Percentiles rank a stretch among this genome's conserved stretches.
Conservation (phyloP, 2,797 vertebrate species). For the Tadarida brasiliensis region DNA sequence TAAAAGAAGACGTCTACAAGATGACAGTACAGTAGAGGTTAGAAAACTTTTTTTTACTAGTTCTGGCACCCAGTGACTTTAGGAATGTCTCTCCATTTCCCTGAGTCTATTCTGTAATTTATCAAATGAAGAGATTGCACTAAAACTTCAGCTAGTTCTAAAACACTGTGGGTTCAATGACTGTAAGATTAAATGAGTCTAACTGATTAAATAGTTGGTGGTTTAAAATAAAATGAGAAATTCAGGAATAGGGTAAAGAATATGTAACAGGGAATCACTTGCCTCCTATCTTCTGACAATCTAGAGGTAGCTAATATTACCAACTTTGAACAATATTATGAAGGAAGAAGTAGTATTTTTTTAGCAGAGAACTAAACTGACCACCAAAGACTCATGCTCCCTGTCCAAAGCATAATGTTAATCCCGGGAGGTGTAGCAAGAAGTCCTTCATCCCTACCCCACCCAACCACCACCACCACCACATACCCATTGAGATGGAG, state of each 20-base stretch:
- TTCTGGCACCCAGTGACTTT: background rate
- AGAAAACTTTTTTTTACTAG: slow-evolving; percentile 11
- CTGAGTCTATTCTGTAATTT: slow-evolving; percentile 1
- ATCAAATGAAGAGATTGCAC: slow-evolving; percentile 4
- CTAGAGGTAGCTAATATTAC: background rate
- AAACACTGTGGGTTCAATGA: slow-evolving; percentile 1
- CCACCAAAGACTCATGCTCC: background rate
- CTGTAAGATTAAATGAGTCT: background rate
- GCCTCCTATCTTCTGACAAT: background rate
- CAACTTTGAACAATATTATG: background rate
- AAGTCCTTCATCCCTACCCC: background rate
- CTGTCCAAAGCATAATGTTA: background rate
- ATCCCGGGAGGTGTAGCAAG: background rate
- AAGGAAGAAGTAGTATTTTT: slow-evolving; percentile 18
- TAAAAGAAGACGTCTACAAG: slow-evolving; percentile 34
- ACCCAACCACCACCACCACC: background rate
- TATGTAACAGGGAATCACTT: background rate
- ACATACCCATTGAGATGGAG: background rate
- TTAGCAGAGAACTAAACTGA: slow-evolving; percentile 27
- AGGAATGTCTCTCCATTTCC: slow-evolving; percentile 10
- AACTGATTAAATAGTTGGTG: slow-evolving; percentile 14
- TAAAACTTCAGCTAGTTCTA: slow-evolving; percentile 47
- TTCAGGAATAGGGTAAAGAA: slow-evolving; percentile 23
- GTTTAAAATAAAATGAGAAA: slow-evolving; percentile 61
- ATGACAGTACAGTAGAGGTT: background rate